These are phyloP conservation scores for Papilio dardanus DNA, from an alignment of 1,140 invertebrate species.

Conservation along the genomic window DNA sequence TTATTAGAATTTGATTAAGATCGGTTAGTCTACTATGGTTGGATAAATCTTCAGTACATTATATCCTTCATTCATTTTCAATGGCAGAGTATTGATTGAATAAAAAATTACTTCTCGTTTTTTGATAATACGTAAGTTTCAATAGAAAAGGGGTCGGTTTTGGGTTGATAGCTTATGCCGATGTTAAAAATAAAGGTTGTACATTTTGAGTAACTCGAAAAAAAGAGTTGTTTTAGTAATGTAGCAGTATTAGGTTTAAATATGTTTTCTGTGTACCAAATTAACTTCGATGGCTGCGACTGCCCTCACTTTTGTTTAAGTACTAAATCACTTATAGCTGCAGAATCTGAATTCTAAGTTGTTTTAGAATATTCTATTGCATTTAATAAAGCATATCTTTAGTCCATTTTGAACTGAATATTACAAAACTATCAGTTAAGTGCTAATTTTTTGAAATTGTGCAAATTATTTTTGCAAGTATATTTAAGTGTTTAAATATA, in stretches of 20 bases:
- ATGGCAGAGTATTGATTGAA: not conserved
- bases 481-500: not conserved
- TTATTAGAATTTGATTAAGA: constrained; percentile 36
- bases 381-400: not conserved
- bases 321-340: too few relatives aligned
- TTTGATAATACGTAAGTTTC: not conserved
- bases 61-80: constrained; percentile 13
- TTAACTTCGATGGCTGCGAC: not conserved
- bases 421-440: not conserved
- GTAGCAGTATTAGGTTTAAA: not conserved
- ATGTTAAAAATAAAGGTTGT: not conserved
- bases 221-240: not conserved
- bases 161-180: not conserved
- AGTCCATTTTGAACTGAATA: not conserved
- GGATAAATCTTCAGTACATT: constrained; percentile 24
- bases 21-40: constrained; percentile 23
- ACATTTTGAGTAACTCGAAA: not conserved
- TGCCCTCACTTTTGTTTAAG: not conserved
- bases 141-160: not conserved
- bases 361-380: not conserved
- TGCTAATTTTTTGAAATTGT: not conserved
- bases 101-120: constrained; percentile 1
- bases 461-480: not conserved
- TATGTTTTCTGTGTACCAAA: not conserved
- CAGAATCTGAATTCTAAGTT: too few relatives aligned